Evolutionary conservation across 1,140 invertebrate species (phyloP).

Genomic region (Drosophila simulans): DNA sequence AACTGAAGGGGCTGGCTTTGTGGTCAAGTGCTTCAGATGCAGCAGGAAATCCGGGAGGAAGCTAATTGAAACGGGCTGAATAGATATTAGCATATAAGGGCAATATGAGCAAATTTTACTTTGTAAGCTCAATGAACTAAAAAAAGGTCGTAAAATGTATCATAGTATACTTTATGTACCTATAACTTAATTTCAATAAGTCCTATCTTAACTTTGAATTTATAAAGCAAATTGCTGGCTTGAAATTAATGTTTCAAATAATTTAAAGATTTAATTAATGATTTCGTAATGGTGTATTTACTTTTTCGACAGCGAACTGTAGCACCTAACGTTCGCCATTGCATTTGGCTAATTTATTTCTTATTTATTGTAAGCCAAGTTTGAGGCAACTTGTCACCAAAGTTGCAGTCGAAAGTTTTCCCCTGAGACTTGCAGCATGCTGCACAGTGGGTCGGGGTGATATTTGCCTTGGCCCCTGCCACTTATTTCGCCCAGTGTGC

Average conservation of each 20-base stretch:
- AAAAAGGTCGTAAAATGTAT: too few species aligned
- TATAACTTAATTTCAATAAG: too few species aligned
- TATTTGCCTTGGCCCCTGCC: conserved; percentile 2
- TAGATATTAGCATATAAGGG: not conserved
- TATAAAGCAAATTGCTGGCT: too few species aligned
- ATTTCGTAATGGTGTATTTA: not conserved
- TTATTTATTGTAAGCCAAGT: conserved; percentile 40
- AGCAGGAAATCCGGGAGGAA: not conserved
- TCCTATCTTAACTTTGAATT: too few species aligned
- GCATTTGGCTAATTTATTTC: conserved; percentile 39
- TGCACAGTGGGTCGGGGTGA: conserved; percentile 27
- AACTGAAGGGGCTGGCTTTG: conserved; percentile 4
- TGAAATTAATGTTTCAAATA: not conserved
- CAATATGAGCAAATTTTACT: not conserved
- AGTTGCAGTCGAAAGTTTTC: conserved; percentile 39
- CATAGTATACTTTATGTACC: too few species aligned
- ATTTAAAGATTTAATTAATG: not conserved
- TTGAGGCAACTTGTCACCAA: conserved; percentile 22
- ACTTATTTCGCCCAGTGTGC: conserved; percentile 11
- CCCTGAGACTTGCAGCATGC: conserved; percentile 2
- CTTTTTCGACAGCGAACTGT: not conserved
- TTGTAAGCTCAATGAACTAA: too few species aligned
- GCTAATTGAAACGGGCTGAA: not conserved
- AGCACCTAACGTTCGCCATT: not conserved
- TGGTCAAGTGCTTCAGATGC: conserved; percentile 24